Evolutionary conservation across 2,797 vertebrate species (phyloP).

Genomic region (Enteromius treurensis): DNA sequence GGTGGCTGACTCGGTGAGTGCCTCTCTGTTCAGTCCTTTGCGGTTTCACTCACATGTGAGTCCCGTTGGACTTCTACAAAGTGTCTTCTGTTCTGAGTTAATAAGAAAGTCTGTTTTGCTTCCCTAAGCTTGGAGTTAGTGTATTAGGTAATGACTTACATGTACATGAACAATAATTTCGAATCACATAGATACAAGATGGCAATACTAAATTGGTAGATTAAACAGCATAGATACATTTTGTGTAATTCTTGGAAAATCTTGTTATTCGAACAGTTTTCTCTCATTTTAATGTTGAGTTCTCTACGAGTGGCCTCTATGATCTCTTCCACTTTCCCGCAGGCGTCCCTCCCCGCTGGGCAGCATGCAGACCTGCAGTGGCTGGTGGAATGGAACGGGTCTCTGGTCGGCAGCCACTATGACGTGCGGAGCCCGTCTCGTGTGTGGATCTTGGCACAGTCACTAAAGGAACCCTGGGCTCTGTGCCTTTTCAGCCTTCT

Average conservation of each 20-base stretch:
- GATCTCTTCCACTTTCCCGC: not conserved
- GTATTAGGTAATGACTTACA: not conserved
- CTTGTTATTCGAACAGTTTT: not conserved
- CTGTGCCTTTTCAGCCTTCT: conserved; percentile 98
- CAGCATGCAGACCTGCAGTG: conserved; percentile 95
- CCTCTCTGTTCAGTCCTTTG: conserved; percentile 14
- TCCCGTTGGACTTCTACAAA: conserved; percentile 14
- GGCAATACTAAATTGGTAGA: not conserved
- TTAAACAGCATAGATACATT: not conserved
- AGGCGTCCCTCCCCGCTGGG: conserved; percentile 87
- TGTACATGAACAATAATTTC: not conserved
- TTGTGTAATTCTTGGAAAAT: not conserved
- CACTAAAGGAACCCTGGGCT: conserved; percentile 94
- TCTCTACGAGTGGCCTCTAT: not conserved
- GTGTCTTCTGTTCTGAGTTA: conserved; percentile 45
- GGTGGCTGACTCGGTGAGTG: conserved; percentile 92
- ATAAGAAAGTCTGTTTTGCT: not conserved
- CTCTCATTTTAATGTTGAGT: not conserved
- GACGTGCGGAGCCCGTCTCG: conserved; percentile 97
- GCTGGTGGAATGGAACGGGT: conserved; percentile 95
- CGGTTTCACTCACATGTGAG: not conserved
- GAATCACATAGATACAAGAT: not conserved
- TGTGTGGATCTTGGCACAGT: conserved; percentile 98
- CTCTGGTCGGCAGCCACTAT: conserved; percentile 93
- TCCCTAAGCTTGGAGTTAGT: not conserved